Conservation (phyloP, 1,140 invertebrate genomes). For the Ridgeia piscesae region DNA sequence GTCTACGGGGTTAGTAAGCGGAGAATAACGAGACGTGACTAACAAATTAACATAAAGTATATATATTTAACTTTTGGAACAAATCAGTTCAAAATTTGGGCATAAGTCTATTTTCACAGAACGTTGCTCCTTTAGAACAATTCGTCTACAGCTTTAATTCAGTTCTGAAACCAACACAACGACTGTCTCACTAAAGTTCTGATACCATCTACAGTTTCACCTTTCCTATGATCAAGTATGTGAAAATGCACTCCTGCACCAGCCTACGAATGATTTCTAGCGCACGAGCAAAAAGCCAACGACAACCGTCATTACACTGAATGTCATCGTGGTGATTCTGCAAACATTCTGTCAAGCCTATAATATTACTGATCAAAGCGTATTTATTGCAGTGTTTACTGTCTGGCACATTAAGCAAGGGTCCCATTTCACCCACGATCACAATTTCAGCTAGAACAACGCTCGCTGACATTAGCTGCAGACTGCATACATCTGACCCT, state of each 20-base stretch:
- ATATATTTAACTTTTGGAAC: background rate
- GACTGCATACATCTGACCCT: background rate
- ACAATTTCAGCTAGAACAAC: background rate
- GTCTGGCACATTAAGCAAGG: background rate
- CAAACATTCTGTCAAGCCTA: background rate
- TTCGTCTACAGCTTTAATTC: background rate
- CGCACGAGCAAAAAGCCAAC: background rate
- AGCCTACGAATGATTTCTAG: background rate
- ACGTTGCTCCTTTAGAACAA: too few species aligned
- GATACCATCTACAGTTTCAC: background rate
- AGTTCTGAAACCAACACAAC: too few species aligned
- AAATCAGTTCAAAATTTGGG: background rate
- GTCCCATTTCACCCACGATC: background rate
- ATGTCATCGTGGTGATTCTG: background rate
- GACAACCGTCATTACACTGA: background rate
- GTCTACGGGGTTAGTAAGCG: background rate
- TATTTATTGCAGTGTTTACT: background rate
- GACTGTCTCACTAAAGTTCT: too few species aligned
- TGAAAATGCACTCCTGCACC: background rate
- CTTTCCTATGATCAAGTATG: background rate
- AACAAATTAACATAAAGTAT: background rate
- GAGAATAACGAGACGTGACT: background rate
- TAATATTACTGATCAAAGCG: background rate
- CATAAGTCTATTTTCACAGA: background rate
- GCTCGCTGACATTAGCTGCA: background rate